Base-by-base conservation (phyloP, 2,113 vertebrate species). In the Anarhynchus alexandrinus region DNA sequence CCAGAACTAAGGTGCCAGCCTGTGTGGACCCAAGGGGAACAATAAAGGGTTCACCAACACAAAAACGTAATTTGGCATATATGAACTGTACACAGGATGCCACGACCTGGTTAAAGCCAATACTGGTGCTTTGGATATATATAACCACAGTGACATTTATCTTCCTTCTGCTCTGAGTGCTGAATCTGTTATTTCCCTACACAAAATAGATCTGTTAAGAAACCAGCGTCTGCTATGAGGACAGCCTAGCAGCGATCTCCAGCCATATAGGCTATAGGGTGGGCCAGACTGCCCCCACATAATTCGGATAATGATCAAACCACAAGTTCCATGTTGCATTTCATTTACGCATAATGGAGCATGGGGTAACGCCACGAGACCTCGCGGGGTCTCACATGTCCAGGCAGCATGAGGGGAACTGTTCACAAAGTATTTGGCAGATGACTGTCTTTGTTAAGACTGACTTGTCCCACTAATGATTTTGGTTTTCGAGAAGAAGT, bases 1-100 rank as follows among this genome's bases (percentile, higher is more conserved):
- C 36, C 61, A 82, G 45, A 18, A 40, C 15, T 14, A 4, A 71
- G 29, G 34, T 2, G 10, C 10, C 57, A 79, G 20, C 29, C 23
- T 5, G 20, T 0, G 2, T 1, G 38, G 25, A 74, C 77, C 17
- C 64, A 38, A 30, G n/a, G 25, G 11, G 4, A 51, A 18, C 51
- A 42, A 4, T 8, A 16, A 54, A 13, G 62, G 29, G 19, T 21
- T 77, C 32, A 10, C 5, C 4, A 12, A 25, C 11, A 51, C 32
- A 29, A 71, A 76, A 61, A 9, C 0, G 2, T 0, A 26, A 77
- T 15, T 57, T 29, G 40, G 10, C 19, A 4, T 4, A 3, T 25
- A 32, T 6, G 20, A 76, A 25, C 4, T 16, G 21, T 11, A 0
- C 2, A 10, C 7, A 36, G 27, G 62, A 30, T 42, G 72, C 19